Evolutionary conservation across 2,113 vertebrate species (phyloP).

Genomic region (Taurulus bubalis): DNA sequence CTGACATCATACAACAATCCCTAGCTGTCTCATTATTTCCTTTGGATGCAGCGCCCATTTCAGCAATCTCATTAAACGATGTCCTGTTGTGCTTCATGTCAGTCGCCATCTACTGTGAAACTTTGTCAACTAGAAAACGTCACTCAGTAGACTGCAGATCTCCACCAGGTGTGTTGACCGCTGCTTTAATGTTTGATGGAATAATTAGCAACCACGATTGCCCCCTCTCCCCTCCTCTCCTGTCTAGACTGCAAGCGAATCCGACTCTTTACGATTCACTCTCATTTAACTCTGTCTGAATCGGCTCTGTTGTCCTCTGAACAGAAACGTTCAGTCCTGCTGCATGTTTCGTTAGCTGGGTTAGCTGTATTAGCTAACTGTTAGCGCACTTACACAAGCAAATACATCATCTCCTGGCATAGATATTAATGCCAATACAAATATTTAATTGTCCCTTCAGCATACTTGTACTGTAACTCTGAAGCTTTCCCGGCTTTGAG

Average conservation of each 20-base stretch:
- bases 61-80: constrained; percentile 20
- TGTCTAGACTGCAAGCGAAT: neutral
- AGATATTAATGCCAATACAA: neutral
- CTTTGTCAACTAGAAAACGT: neutral
- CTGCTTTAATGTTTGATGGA: neutral
- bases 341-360: neutral
- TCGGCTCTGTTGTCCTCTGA: no score
- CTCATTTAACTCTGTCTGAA: neutral
- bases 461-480: neutral
- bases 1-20: constrained; percentile 44
- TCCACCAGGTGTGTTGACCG: neutral
- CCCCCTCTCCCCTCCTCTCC: no score
- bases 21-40: constrained; percentile 65
- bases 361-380: neutral
- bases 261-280: no score
- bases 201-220: neutral
- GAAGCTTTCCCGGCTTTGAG: neutral
- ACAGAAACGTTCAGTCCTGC: no score
- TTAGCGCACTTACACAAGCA: neutral
- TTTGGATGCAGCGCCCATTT: constrained; percentile 20
- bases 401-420: neutral
- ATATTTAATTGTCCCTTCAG: constrained; percentile 9
- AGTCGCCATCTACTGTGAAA: neutral
- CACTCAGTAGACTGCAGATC: neutral
- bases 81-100: neutral